phyloP scores from a whole-genome alignment of 2,797 vertebrate species.

The Cheirogaleus major region DNA sequence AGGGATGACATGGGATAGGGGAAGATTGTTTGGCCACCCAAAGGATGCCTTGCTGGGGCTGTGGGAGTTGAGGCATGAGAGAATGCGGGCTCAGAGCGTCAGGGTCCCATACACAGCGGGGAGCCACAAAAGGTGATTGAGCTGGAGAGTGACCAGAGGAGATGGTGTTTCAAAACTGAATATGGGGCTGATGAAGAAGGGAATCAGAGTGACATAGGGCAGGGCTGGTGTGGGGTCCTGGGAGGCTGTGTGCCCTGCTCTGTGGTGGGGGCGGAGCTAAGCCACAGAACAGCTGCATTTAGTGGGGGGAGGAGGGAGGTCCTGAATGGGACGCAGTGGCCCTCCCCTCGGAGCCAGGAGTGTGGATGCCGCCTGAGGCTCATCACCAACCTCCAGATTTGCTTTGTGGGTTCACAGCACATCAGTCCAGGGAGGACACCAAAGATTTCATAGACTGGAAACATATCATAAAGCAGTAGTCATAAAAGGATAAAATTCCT shows the following conservation, averaged over 20 bases:
- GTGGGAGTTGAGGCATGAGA: neutral
- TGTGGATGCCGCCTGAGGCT: conserved; percentile 74
- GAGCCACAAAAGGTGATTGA: neutral
- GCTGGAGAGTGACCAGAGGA: neutral
- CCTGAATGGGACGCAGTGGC: neutral
- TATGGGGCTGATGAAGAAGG: neutral
- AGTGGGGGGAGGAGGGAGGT: neutral
- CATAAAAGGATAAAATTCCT: neutral
- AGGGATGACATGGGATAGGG: neutral
- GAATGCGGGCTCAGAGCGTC: neutral
- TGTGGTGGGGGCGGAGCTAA: neutral
- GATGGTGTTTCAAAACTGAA: neutral
- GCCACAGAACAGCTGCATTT: neutral
- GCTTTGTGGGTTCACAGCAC: neutral
- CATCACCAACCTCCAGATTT: neutral
- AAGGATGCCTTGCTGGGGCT: neutral
- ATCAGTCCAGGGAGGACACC: neutral
- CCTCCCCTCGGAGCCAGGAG: conserved; percentile 41
- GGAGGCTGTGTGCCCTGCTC: neutral
- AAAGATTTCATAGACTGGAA: neutral
- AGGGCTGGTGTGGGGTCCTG: neutral
- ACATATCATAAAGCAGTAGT: neutral
- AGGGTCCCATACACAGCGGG: neutral
- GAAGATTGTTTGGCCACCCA: neutral
- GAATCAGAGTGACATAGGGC: neutral